Percentiles rank a stretch among this genome's conserved stretches.
These are phyloP conservation scores for Centropristis striata DNA, from an alignment of 2,113 vertebrate genomes.

Conservation along the genomic window DNA sequence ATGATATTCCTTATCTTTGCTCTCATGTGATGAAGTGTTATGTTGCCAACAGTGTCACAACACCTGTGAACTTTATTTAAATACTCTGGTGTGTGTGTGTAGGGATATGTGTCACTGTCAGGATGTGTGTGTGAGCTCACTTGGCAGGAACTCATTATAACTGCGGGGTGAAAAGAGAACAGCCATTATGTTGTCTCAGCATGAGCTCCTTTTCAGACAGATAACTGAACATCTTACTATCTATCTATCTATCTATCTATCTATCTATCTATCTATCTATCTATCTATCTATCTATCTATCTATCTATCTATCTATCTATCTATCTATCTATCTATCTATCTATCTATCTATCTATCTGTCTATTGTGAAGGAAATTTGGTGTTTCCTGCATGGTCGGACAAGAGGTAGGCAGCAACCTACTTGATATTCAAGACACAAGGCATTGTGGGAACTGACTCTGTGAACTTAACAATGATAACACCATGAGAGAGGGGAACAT, in stretches of 20 bases:
- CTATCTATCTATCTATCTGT: no score
- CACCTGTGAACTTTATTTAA: constrained; percentile 8
- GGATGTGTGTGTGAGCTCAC: constrained; percentile 6
- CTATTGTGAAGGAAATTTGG: no score
- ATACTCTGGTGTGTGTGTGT: not conserved
- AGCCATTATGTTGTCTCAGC: constrained; percentile 10
- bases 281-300: constrained; percentile 1
- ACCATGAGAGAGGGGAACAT: no score
- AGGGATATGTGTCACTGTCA: not conserved
- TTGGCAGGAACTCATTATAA: constrained; percentile 17
- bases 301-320: not conserved
- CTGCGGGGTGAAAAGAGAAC: constrained; percentile 26
- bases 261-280: not conserved
- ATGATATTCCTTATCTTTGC: not conserved
- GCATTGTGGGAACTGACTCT: no score
- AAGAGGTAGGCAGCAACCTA: no score
- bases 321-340: constrained; percentile 6
- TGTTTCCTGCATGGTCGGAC: no score
- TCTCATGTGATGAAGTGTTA: not conserved
- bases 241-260: no score
- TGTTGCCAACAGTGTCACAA: constrained; percentile 27
- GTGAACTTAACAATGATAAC: no score
- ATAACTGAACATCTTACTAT: no score
- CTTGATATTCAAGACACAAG: no score
- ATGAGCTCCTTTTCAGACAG: constrained; percentile 18